Conservation (phyloP, 2,113 vertebrate genomes). For the Acinonyx jubatus region DNA sequence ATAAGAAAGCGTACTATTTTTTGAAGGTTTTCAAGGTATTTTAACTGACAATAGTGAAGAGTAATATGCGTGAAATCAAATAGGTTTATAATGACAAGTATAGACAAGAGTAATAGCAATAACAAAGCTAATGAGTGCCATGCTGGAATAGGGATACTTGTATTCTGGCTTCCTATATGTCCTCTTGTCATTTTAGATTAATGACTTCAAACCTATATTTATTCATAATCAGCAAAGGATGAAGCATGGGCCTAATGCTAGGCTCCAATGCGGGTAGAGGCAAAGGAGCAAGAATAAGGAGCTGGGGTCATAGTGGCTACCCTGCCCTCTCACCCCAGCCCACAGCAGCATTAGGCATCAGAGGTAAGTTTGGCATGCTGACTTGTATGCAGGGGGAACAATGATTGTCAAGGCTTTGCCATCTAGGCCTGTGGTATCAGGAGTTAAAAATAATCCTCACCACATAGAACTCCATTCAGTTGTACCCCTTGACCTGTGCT, state of each 20-base stretch:
- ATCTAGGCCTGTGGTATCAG: fast-evolving
- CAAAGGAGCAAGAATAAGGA: background rate
- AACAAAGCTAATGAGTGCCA: background rate
- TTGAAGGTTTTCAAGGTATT: background rate
- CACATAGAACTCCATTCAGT: fast-evolving
- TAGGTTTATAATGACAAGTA: background rate
- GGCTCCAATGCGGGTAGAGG: background rate
- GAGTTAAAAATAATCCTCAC: background rate
- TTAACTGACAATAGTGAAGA: background rate
- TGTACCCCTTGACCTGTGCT: background rate
- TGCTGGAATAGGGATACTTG: background rate
- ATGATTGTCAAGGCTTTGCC: background rate
- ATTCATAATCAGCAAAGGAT: background rate
- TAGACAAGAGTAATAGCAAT: background rate
- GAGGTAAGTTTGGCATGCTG: background rate
- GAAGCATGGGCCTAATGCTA: fast-evolving
- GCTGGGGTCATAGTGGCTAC: background rate
- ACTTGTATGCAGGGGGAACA: no score
- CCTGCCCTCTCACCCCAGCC: background rate
- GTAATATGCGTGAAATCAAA: background rate
- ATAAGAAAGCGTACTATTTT: background rate
- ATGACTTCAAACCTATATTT: background rate
- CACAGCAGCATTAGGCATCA: background rate
- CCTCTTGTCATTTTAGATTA: background rate
- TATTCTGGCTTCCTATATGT: background rate